Percentiles rank a stretch among this genome's conserved stretches.
phyloP scores from a whole-genome alignment of 2,797 vertebrate species.

The Leontopithecus rosalia region DNA sequence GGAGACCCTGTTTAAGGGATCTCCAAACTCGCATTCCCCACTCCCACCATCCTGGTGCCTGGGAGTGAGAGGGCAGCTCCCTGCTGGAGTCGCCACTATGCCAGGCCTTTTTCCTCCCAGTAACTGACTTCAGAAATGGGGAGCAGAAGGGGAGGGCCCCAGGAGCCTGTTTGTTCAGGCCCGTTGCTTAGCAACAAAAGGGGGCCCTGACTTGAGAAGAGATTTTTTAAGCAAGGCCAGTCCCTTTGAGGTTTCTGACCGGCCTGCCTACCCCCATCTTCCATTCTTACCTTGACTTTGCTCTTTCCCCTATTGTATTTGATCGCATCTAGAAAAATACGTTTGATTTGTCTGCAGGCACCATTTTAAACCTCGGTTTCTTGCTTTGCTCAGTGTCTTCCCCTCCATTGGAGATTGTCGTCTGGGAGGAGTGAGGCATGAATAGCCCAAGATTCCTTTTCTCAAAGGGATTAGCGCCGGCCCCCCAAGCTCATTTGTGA shows the following conservation, averaged over 20 bases:
- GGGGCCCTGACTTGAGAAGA: constrained; percentile 54
- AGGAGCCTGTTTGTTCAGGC: constrained; percentile 68
- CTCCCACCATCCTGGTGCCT: neutral
- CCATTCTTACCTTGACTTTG: constrained; percentile 47
- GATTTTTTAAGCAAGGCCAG: constrained; percentile 43
- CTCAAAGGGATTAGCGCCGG: neutral
- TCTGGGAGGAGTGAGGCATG: constrained; percentile 33
- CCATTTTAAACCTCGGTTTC: constrained; percentile 16
- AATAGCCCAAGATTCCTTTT: neutral
- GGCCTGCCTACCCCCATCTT: neutral
- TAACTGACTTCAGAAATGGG: constrained; percentile 46
- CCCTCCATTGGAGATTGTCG: neutral
- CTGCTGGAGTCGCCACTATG: neutral
- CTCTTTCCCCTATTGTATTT: neutral
- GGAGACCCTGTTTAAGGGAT: neutral
- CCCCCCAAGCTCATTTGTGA: neutral
- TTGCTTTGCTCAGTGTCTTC: neutral
- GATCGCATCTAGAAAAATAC: constrained; percentile 50
- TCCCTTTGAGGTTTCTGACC: constrained; percentile 25
- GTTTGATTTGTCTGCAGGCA: constrained; percentile 57
- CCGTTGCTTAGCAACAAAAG: constrained; percentile 71
- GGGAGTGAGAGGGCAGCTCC: neutral
- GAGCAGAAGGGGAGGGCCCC: constrained; percentile 51
- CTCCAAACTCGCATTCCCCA: neutral
- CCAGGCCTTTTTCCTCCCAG: constrained; percentile 45